Percentiles rank a stretch among this genome's conserved stretches.
Evolutionary conservation across 2,888 invertebrate genomes (phyloP).

Genomic region (Saturnia pavonia): DNA sequence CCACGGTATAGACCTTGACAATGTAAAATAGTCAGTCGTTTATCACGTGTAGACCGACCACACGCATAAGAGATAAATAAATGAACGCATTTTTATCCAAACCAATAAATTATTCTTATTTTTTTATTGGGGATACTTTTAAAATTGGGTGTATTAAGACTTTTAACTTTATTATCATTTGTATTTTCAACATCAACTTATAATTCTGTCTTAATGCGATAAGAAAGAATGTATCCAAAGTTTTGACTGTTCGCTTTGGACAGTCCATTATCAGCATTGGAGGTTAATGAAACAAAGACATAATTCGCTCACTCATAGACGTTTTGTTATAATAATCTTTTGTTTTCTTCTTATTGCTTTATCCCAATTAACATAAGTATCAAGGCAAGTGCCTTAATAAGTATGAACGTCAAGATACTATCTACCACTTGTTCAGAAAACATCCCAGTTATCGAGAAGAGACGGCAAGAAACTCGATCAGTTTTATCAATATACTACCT

Average conservation of each 20-base stretch:
- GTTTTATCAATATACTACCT: too few species aligned
- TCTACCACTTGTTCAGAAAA: too few species aligned
- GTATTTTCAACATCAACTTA: not conserved
- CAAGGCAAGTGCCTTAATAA: too few species aligned
- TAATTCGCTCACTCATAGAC: too few species aligned
- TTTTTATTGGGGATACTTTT: not conserved
- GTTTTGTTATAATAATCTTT: too few species aligned
- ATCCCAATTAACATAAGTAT: too few species aligned
- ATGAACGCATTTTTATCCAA: slow-evolving; percentile 1
- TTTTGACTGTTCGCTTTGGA: too few species aligned
- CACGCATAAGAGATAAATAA: not conserved
- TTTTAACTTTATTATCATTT: not conserved
- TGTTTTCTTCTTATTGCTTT: too few species aligned
- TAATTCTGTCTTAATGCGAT: not conserved
- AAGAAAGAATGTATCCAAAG: not conserved
- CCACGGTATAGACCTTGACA: not conserved
- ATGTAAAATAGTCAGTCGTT: slow-evolving; percentile 1
- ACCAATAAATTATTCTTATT: not conserved
- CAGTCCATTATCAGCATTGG: too few species aligned
- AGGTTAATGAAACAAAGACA: too few species aligned
- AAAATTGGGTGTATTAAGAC: not conserved
- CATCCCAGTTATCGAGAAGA: too few species aligned
- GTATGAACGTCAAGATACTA: too few species aligned
- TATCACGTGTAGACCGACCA: not conserved
- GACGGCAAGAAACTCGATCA: not conserved